Conservation (phyloP, 1,140 invertebrate species). For the Diorhabda elongata region DNA sequence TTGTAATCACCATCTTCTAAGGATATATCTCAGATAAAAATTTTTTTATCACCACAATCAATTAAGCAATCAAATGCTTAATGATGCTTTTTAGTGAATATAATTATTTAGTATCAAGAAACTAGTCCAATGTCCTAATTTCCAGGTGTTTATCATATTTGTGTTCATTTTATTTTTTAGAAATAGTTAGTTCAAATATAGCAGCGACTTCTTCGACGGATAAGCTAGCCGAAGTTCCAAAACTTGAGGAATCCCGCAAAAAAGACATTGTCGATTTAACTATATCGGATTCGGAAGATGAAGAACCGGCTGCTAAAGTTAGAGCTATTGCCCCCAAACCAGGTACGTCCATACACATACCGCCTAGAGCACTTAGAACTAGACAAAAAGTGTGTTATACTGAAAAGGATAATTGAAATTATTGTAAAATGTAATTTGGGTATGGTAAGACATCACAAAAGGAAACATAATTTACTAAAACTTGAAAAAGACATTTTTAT, state of each 20-base stretch:
- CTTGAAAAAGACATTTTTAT: too few relatives aligned
- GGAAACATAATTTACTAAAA: too few relatives aligned
- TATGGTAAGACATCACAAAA: too few relatives aligned
- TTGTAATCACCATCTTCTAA: too few relatives aligned
- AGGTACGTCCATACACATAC: constrained; percentile 30
- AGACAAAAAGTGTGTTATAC: neutral
- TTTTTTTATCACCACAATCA: too few relatives aligned
- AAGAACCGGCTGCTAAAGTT: constrained; percentile 44
- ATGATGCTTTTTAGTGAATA: too few relatives aligned
- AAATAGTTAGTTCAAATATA: constrained; percentile 31
- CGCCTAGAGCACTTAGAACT: neutral
- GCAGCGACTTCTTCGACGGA: constrained; percentile 29
- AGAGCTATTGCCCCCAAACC: constrained; percentile 42
- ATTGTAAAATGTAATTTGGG: too few relatives aligned
- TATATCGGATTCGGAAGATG: constrained; percentile 45
- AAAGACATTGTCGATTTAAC: constrained; percentile 45
- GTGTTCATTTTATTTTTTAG: constrained; percentile 17
- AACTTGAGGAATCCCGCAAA: constrained; percentile 27
- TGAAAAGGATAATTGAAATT: neutral
- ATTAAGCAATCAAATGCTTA: too few relatives aligned
- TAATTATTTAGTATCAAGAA: too few relatives aligned
- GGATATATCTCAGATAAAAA: too few relatives aligned
- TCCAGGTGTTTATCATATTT: too few relatives aligned
- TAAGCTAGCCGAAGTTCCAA: constrained; percentile 23
- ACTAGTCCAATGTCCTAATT: too few relatives aligned